These are phyloP conservation scores for Scaptodrosophila latifasciaeformis DNA, from an alignment of 2,888 invertebrate genomes.

Conservation along the genomic window DNA sequence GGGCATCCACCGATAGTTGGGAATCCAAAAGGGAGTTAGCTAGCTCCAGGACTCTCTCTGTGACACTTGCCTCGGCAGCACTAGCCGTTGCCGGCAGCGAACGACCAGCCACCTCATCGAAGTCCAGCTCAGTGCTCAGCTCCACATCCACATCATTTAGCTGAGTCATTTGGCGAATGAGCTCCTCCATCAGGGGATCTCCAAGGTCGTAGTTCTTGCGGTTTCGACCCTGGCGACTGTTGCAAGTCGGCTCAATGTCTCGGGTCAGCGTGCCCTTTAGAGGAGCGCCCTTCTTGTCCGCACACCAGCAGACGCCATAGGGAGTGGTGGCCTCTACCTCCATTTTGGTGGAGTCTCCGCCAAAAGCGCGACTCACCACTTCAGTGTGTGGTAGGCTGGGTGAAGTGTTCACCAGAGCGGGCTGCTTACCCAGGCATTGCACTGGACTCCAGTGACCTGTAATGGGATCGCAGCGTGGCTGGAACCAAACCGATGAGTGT, in stretches of 20 bases:
- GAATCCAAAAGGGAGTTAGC: conserved; percentile 71
- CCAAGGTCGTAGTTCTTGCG: conserved; percentile 69
- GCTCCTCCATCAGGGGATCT: conserved; percentile 80
- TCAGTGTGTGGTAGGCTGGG: conserved; percentile 28
- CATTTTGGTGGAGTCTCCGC: conserved; percentile 16
- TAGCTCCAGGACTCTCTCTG: conserved; percentile 68
- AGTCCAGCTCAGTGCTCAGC: conserved; percentile 29
- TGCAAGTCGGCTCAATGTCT: conserved; percentile 85
- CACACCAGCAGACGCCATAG: conserved; percentile 91
- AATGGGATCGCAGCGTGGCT: conserved; percentile 83
- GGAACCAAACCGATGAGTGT: conserved; percentile 77
- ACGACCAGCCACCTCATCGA: conserved; percentile 48
- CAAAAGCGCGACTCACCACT: conserved; percentile 52
- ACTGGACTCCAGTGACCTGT: conserved; percentile 88
- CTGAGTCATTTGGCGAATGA: conserved; percentile 81
- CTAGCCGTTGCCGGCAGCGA: conserved; percentile 23
- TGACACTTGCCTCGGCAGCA: conserved; percentile 39
- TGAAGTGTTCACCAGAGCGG: conserved; percentile 59
- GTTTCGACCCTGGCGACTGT: conserved; percentile 85
- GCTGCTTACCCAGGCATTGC: conserved; percentile 82
- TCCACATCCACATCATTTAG: conserved; percentile 75
- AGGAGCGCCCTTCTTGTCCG: conserved; percentile 87
- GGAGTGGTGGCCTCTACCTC: conserved; percentile 31
- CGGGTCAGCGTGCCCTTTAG: conserved; percentile 87
- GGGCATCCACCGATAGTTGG: conserved; percentile 70